phyloP scores from a whole-genome alignment of 2,113 vertebrate genomes.

The Mesocricetus auratus region DNA sequence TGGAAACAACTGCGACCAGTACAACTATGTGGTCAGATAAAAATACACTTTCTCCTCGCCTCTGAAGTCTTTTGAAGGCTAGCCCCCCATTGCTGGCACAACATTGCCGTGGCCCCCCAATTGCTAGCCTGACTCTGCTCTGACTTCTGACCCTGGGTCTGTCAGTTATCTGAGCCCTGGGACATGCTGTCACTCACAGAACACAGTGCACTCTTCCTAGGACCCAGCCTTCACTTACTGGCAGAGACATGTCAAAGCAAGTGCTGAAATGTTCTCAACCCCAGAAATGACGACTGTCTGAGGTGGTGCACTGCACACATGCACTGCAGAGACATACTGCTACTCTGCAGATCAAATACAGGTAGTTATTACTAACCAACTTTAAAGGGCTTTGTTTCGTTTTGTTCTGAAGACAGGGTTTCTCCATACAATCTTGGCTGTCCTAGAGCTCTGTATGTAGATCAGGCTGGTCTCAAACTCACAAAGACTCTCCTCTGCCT shows the following conservation, averaged over 20 bases:
- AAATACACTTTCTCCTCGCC: constrained; percentile 36
- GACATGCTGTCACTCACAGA: not conserved
- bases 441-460: not conserved
- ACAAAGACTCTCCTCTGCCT: not conserved
- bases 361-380: not conserved
- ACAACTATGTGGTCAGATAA: constrained; percentile 20
- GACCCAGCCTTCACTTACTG: not conserved
- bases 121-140: not conserved
- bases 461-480: not conserved
- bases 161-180: not conserved
- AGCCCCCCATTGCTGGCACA: not conserved
- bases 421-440: not conserved
- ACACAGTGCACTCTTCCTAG: not conserved
- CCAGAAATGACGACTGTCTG: not conserved
- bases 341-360: not conserved
- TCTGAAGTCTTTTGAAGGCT: constrained; percentile 18
- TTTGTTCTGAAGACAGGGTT: not conserved
- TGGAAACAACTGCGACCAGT: constrained; percentile 17
- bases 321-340: not conserved
- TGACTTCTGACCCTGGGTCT: not conserved
- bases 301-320: not conserved
- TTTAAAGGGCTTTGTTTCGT: not conserved
- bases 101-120: not conserved
- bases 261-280: not conserved
- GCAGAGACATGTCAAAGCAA: constrained; percentile 41